Evolutionary conservation across 2,888 invertebrate genomes (phyloP).

Genomic region (Celastrina argiolus): DNA sequence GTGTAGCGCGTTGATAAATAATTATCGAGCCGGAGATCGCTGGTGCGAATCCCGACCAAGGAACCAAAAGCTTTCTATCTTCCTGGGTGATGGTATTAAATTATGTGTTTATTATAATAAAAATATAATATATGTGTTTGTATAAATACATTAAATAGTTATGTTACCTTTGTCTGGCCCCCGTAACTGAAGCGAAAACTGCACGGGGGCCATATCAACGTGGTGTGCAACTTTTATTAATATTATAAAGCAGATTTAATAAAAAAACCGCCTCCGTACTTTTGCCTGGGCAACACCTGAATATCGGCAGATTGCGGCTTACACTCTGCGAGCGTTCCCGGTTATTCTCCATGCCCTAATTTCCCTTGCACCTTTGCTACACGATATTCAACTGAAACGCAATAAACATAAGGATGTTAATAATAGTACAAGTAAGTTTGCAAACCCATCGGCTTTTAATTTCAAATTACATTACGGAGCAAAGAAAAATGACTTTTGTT

Average conservation of each 20-base stretch:
- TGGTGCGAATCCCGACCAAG: too few species aligned
- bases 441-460: constrained; percentile 37
- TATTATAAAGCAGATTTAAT: background rate
- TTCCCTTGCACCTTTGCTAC: constrained; percentile 27
- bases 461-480: constrained; percentile 27
- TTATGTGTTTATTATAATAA: too few species aligned
- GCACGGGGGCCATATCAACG: too few species aligned
- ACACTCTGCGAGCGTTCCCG: constrained; percentile 56
- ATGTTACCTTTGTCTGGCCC: too few species aligned
- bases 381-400: constrained; percentile 34
- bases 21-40: too few species aligned
- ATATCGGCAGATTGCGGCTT: constrained; percentile 68
- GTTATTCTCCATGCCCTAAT: constrained; percentile 43
- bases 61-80: too few species aligned
- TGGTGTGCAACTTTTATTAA: background rate
- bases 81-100: too few species aligned
- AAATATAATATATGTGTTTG: too few species aligned
- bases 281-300: constrained; percentile 56
- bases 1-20: too few species aligned
- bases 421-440: constrained; percentile 28
- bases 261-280: constrained; percentile 48
- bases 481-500: constrained; percentile 2
- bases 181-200: too few species aligned
- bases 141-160: too few species aligned
- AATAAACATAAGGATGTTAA: constrained; percentile 30